Percentiles rank a stretch among this genome's conserved stretches.
Conservation (phyloP, 2,888 invertebrate genomes). For the Volucella inanis region DNA sequence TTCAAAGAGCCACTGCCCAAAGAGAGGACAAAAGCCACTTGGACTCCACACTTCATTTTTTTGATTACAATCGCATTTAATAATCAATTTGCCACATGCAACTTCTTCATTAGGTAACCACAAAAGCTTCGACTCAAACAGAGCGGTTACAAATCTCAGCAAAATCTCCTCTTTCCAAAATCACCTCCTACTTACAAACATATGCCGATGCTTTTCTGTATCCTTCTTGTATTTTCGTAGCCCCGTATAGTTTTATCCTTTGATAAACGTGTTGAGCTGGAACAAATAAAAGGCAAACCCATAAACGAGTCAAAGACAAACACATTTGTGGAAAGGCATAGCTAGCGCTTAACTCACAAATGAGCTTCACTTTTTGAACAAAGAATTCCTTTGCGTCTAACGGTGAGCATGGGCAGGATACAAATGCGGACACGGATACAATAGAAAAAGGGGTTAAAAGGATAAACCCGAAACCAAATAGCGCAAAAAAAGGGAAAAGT, state of each 20-base stretch:
- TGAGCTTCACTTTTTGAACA: slow-evolving; percentile 42
- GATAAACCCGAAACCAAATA: slow-evolving; percentile 66
- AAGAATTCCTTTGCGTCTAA: slow-evolving; percentile 12
- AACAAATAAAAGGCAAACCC: slow-evolving; percentile 42
- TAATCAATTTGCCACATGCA: slow-evolving; percentile 38
- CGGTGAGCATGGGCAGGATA: background rate
- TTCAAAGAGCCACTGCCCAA: no score
- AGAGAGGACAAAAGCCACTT: no score
- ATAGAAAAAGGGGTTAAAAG: slow-evolving; percentile 61
- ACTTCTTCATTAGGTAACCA: slow-evolving; percentile 34
- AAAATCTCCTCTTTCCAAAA: background rate
- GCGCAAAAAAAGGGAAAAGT: slow-evolving; percentile 18
- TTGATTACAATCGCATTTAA: slow-evolving; percentile 8
- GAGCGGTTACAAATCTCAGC: slow-evolving; percentile 38
- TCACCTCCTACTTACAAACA: slow-evolving; percentile 1
- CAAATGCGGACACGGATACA: background rate
- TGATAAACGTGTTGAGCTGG: slow-evolving; percentile 39
- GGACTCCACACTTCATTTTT: background rate
- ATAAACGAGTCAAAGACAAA: slow-evolving; percentile 53
- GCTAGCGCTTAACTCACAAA: slow-evolving; percentile 31
- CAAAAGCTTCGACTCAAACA: slow-evolving; percentile 10
- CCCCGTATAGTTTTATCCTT: slow-evolving; percentile 40
- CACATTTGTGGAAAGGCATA: slow-evolving; percentile 43
- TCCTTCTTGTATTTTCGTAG: slow-evolving; percentile 18
- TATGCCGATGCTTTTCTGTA: slow-evolving; percentile 19